Evolutionary conservation across 2,797 vertebrate species (phyloP).

Genomic region (Sternarchorhynchus goeldii): DNA sequence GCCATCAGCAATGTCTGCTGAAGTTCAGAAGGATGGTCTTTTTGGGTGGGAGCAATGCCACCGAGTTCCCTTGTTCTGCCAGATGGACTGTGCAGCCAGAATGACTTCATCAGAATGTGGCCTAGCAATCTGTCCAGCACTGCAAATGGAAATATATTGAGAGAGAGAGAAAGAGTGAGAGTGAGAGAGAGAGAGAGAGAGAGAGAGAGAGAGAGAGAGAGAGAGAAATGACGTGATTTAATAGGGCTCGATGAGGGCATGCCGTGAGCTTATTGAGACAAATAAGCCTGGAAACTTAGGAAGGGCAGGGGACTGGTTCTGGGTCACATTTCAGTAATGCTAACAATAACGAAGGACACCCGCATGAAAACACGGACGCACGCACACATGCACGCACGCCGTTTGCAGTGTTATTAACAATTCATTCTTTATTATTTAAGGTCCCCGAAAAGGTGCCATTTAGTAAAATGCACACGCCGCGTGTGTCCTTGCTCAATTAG

Average conservation of each 20-base stretch:
- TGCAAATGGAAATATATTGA: slow-evolving; percentile 54
- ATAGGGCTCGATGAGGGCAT: slow-evolving; percentile 48
- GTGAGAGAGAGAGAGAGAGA: slow-evolving; percentile 11
- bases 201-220: slow-evolving; percentile 5
- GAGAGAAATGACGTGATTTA: slow-evolving; percentile 40
- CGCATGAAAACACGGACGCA: neutral
- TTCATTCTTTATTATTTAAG: neutral
- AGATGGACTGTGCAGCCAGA: slow-evolving; percentile 52
- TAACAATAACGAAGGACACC: slow-evolving; percentile 14
- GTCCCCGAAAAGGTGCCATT: neutral
- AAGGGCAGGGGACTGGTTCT: slow-evolving; percentile 37
- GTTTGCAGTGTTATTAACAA: neutral
- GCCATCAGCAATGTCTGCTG: neutral
- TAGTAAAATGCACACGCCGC: no score
- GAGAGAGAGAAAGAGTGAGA: slow-evolving; percentile 32
- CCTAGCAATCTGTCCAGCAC: slow-evolving; percentile 46
- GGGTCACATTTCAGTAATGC: slow-evolving; percentile 25
- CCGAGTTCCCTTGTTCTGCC: slow-evolving; percentile 53
- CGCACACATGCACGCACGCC: neutral
- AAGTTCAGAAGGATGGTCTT: slow-evolving; percentile 41
- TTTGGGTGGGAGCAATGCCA: slow-evolving; percentile 38
- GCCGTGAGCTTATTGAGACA: slow-evolving; percentile 59
- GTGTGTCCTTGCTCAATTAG: no score
- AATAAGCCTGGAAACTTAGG: slow-evolving; percentile 49
- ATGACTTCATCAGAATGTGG: slow-evolving; percentile 53